These are phyloP conservation scores for Antennarius maculatus DNA, from an alignment of 2,797 vertebrate species.

Conservation along the genomic window DNA sequence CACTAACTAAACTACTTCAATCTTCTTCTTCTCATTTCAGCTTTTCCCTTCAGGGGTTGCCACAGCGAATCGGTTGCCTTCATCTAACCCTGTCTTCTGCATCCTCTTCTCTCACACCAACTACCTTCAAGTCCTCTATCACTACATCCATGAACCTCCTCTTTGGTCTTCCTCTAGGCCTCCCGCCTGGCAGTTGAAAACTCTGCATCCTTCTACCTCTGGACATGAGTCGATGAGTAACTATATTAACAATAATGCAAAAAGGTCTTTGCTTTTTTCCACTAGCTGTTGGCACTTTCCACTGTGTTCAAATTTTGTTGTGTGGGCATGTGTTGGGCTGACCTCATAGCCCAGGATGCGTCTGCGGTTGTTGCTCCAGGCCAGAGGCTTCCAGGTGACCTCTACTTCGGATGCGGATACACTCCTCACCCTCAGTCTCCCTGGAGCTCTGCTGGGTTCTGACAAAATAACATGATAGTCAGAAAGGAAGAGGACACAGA, in stretches of 20 bases:
- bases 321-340: slow-evolving; percentile 59
- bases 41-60: too few relatives aligned
- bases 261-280: slow-evolving; percentile 27
- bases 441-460: slow-evolving; percentile 91
- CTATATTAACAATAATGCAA: slow-evolving; percentile 10
- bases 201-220: too few relatives aligned
- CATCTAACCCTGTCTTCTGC: too few relatives aligned
- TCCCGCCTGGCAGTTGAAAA: too few relatives aligned
- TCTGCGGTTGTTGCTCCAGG: slow-evolving; percentile 88
- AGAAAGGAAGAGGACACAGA: slow-evolving; percentile 22
- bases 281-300: slow-evolving; percentile 31
- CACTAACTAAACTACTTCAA: too few relatives aligned
- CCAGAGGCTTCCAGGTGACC: slow-evolving; percentile 89
- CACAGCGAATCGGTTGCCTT: too few relatives aligned
- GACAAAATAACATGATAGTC: slow-evolving; percentile 34
- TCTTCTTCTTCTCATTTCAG: too few relatives aligned
- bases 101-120: too few relatives aligned
- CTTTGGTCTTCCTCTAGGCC: too few relatives aligned
- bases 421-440: slow-evolving; percentile 85
- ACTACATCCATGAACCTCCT: too few relatives aligned
- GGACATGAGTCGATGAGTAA: slow-evolving; percentile 16
- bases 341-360: slow-evolving; percentile 95
- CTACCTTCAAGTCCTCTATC: too few relatives aligned
- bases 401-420: slow-evolving; percentile 90
- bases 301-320: slow-evolving; percentile 25